phyloP scores from a whole-genome alignment of 2,797 vertebrate genomes.

The Eulemur mongoz region DNA sequence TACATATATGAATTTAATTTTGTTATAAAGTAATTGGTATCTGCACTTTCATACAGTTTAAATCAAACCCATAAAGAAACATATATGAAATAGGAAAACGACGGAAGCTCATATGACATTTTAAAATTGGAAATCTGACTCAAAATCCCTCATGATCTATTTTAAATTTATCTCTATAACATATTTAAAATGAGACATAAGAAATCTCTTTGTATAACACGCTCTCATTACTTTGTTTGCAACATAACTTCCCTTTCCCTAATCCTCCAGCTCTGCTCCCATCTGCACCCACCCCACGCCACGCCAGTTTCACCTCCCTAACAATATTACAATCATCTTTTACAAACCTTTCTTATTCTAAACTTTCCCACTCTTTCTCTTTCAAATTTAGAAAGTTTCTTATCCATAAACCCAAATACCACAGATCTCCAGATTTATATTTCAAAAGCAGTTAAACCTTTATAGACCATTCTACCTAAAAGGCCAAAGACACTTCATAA shows the following conservation, averaged over 20 bases:
- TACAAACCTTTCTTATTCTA: background rate
- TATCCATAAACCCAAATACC: background rate
- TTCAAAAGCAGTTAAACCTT: slow-evolving; percentile 44
- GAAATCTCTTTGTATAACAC: background rate
- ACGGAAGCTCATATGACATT: background rate
- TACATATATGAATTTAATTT: slow-evolving; percentile 20
- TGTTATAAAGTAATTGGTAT: background rate
- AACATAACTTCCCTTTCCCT: background rate
- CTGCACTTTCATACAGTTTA: background rate
- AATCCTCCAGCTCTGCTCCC: background rate
- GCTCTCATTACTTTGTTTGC: background rate
- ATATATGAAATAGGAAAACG: slow-evolving; percentile 12
- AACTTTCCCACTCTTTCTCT: background rate
- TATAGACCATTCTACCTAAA: slow-evolving; percentile 19
- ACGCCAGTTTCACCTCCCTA: background rate
- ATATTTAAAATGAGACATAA: background rate
- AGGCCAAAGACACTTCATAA: slow-evolving; percentile 24
- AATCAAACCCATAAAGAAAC: background rate
- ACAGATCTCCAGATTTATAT: background rate
- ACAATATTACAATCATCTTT: background rate
- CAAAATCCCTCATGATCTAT: background rate
- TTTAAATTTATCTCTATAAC: background rate
- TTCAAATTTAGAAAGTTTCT: background rate
- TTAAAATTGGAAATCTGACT: slow-evolving; percentile 54
- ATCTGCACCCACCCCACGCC: accelerated